Evolutionary conservation across 37 sponge, comb jelly and placozoan genomes (phyloP), one percentile per base, ranked within the genome.

Genomic region (Petrosia ficiformis): DNA sequence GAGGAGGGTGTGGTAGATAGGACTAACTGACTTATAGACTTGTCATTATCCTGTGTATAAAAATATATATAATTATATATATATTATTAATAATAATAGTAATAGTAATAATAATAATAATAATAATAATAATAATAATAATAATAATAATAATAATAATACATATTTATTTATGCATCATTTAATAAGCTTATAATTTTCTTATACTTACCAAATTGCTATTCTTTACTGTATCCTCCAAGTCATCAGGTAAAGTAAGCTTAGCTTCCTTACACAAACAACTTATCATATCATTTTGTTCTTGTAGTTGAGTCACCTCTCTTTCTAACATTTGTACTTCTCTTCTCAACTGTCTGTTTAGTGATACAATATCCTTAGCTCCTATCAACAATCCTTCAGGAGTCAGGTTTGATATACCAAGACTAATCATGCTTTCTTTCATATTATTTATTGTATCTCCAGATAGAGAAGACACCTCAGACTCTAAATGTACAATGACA

Each of bases 311-410:
- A 14, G 56, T 31, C 8, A 89, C 67, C 19, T 85, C 79, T 37
- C 44, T 67, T 65, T 93, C 94, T 43, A 89, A 59, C 22, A 64
- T 60, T 11, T 67, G 36, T 44, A 89, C 61, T 29, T 93, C 83
- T 33, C 63, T 78, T 38, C 82, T 82, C 37, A 93, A 77, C 65
- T 82, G 72, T 44, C 77, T 93, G 80, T 93, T 88, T 34, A 61
- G 82, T 28, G 72, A 37, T 19, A 82, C 84, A 33, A 93, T 93
- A 44, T 70, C 44, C 69, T 82, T 88, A 36, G 86, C 94, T 24
- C 94, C 86, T 16, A 68, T 44, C 38, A 85, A 75, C 32, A 93
- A 65, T 28, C 83, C 89, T 11, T 73, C 82, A 28, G 94, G 94
- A 1, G 86, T 86, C 67, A 84, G 57, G 19, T 89, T 67, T 11